phyloP scores from a whole-genome alignment of 1,140 invertebrate species.

The Saccostrea glomerata region DNA sequence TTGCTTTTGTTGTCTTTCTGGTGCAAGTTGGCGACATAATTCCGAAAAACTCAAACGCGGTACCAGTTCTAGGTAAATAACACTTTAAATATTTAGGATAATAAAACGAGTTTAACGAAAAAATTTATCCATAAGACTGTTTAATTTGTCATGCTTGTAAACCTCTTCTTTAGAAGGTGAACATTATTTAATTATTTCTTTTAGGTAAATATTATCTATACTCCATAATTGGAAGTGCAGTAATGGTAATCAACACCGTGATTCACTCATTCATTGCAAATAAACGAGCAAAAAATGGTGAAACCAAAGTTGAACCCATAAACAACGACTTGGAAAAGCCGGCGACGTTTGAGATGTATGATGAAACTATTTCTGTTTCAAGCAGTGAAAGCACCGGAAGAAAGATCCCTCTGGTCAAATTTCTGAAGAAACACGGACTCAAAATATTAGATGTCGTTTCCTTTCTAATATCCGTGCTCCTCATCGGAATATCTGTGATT shows the following conservation, averaged over 20 bases:
- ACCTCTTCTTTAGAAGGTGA: no score
- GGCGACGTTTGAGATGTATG: background rate
- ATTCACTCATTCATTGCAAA: background rate
- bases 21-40: slow-evolving; percentile 80
- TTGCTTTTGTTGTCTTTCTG: slow-evolving; percentile 82
- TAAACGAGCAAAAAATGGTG: background rate
- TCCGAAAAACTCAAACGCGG: slow-evolving; percentile 75
- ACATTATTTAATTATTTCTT: background rate
- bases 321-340: background rate
- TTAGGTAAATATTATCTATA: slow-evolving; percentile 11
- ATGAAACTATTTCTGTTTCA: background rate
- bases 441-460: background rate
- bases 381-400: background rate
- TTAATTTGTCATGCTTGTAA: no score
- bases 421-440: background rate
- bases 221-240: slow-evolving; percentile 9
- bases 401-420: background rate
- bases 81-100: background rate
- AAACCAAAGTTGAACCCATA: background rate
- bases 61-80: slow-evolving; percentile 79
- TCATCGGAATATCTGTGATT: background rate
- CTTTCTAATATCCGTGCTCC: background rate
- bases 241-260: background rate
- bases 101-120: background rate
- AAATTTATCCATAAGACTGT: no score